Conservation (phyloP, 2,797 vertebrate genomes). For the Erpetoichthys calabaricus region DNA sequence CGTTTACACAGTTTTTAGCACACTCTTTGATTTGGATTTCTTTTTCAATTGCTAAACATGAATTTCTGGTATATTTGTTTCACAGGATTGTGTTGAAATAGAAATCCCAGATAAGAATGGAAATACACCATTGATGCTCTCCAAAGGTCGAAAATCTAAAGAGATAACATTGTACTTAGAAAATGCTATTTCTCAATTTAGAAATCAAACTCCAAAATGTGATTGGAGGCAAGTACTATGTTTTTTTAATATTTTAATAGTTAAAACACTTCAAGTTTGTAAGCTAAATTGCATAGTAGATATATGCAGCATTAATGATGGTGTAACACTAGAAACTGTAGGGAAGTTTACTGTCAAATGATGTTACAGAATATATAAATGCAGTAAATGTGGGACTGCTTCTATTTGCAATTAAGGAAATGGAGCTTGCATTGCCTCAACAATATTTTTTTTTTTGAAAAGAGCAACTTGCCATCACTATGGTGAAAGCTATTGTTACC, state of each 20-base stretch:
- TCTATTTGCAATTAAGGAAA: no score
- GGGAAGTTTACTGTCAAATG: no score
- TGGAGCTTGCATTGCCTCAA: no score
- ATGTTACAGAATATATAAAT: no score
- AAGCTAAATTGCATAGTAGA: no score
- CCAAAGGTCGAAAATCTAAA: conserved; percentile 11
- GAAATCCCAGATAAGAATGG: conserved; percentile 19
- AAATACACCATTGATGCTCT: conserved; percentile 19
- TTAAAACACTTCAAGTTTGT: not conserved
- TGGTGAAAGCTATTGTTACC: no score
- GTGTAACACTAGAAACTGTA: no score
- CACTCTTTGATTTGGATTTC: not conserved
- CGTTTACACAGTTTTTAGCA: no score
- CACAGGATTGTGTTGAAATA: conserved; percentile 17
- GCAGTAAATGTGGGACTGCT: no score
- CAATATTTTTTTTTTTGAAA: no score
- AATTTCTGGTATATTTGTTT: not conserved
- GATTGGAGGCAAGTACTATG: conserved; percentile 20
- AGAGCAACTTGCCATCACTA: no score
- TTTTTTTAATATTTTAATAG: not conserved
- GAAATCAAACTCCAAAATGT: conserved; percentile 10
- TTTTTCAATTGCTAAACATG: not conserved
- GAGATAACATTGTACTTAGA: conserved; percentile 17
- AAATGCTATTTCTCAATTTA: conserved; percentile 11
- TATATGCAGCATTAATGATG: no score